These are phyloP conservation scores for Apodemus speciosus DNA, from an alignment of 2,113 vertebrate species.

Conservation along the genomic window DNA sequence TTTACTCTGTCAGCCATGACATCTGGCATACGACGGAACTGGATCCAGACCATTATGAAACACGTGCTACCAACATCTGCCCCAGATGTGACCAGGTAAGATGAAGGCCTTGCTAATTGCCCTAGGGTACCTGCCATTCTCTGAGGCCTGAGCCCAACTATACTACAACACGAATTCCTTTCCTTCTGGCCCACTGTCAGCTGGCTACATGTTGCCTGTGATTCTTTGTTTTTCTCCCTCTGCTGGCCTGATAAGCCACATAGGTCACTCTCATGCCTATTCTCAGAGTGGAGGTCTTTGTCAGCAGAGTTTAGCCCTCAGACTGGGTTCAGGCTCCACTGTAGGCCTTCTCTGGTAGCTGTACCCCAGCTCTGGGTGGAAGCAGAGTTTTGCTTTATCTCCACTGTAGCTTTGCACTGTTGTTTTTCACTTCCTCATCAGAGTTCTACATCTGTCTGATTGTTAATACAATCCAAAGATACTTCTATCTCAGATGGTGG, in stretches of 20 bases:
- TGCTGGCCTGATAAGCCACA: background rate
- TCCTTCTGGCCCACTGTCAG: background rate
- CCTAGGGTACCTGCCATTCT: background rate
- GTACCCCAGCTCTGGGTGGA: background rate
- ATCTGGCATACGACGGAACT: constrained; percentile 96
- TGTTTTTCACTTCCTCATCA: background rate
- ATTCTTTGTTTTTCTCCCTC: background rate
- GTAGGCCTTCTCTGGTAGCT: background rate
- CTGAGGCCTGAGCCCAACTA: background rate
- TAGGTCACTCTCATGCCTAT: fast-evolving
- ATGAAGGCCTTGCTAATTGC: background rate
- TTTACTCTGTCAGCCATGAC: constrained; percentile 98
- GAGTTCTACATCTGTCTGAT: constrained; percentile 82
- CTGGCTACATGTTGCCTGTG: background rate
- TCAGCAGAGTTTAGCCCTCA: background rate
- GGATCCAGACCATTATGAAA: constrained; percentile 99
- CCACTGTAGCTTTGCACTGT: background rate
- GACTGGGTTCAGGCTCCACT: background rate
- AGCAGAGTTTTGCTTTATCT: background rate
- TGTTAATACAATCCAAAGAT: constrained; percentile 91
- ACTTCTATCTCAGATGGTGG: constrained; percentile 93
- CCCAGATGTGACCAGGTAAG: constrained; percentile 96
- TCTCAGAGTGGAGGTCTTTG: background rate
- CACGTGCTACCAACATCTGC: constrained; percentile 93
- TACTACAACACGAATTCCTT: background rate